phyloP scores from a whole-genome alignment of 2,113 vertebrate genomes.

The Genyomyrus donnyi region DNA sequence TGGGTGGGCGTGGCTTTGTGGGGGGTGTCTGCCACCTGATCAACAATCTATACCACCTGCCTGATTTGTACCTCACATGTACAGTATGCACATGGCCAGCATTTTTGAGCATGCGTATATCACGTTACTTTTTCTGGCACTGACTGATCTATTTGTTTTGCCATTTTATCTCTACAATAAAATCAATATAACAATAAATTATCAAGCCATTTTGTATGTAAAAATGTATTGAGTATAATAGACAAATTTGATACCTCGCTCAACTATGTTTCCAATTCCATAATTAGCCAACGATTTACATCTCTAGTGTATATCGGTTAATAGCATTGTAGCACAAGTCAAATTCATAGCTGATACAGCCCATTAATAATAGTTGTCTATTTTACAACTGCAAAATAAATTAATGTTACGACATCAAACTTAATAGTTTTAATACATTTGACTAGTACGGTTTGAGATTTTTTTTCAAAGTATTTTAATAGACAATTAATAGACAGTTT shows the following conservation, averaged over 20 bases:
- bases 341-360: neutral
- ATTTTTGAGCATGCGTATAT: neutral
- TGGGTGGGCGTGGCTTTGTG: neutral
- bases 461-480: neutral
- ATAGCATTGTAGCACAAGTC: neutral
- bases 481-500: neutral
- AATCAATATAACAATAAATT: neutral
- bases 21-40: neutral
- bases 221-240: neutral
- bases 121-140: neutral
- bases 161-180: neutral
- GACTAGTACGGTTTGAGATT: neutral
- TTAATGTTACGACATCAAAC: too few species aligned
- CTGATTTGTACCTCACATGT: neutral
- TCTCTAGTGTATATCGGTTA: too few species aligned
- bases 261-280: neutral
- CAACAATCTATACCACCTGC: neutral
- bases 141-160: neutral
- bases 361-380: neutral
- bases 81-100: neutral
- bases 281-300: neutral
- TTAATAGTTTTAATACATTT: neutral
- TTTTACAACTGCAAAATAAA: neutral
- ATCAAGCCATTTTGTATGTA: neutral
- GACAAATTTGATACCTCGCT: neutral